Evolutionary conservation across 2,888 invertebrate genomes (phyloP).

Genomic region (Emmelina monodactyla): DNA sequence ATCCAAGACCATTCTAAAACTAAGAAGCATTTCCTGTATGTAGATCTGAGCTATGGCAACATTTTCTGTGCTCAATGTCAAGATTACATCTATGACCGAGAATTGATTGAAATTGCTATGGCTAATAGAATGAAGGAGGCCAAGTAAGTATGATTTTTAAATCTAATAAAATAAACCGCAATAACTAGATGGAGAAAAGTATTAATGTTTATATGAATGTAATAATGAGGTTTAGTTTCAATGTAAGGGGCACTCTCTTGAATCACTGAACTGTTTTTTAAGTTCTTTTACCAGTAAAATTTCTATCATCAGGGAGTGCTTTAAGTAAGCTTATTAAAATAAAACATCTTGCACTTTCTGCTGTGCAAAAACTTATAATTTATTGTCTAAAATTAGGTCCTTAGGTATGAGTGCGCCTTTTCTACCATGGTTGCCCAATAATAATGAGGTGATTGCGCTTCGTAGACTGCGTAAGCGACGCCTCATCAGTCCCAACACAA

Average conservation of each 20-base stretch:
- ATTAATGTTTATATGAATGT: not conserved
- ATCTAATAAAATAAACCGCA: not conserved
- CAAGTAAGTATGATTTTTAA: slow-evolving; percentile 35
- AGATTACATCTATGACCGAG: slow-evolving; percentile 90
- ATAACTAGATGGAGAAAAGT: not conserved
- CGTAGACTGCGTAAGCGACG: slow-evolving; percentile 79
- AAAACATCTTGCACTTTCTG: too few species aligned
- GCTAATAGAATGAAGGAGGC: slow-evolving; percentile 64
- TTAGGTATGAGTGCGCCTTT: slow-evolving; percentile 69
- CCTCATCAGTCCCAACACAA: slow-evolving; percentile 80
- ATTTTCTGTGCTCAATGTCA: slow-evolving; percentile 89
- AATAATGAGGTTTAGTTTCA: too few species aligned
- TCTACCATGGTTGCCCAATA: slow-evolving; percentile 81
- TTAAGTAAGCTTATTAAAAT: too few species aligned
- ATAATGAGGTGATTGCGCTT: slow-evolving; percentile 78
- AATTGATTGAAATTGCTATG: slow-evolving; percentile 66
- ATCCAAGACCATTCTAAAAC: slow-evolving; percentile 85
- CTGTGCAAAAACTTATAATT: too few species aligned
- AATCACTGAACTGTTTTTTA: too few species aligned
- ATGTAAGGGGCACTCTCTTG: too few species aligned
- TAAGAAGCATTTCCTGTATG: slow-evolving; percentile 83
- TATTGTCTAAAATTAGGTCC: slow-evolving; percentile 37
- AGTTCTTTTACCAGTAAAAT: too few species aligned
- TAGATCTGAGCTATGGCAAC: slow-evolving; percentile 89
- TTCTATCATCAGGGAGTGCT: too few species aligned